Evolutionary conservation across 2,888 invertebrate genomes (phyloP).

Genomic region (Mythimna vitellina): DNA sequence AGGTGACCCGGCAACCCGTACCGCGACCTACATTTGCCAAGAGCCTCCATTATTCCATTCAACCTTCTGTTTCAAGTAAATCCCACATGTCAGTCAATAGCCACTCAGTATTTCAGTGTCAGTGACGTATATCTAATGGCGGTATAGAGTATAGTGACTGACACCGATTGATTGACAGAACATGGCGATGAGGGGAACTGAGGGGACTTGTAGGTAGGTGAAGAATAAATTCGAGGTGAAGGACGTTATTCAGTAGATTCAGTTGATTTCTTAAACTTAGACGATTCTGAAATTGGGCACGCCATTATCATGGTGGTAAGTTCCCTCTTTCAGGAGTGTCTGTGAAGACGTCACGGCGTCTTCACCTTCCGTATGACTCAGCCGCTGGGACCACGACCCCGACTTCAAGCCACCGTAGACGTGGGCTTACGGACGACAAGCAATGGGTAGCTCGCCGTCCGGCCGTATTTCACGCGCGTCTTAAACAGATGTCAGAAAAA

Average conservation of each 20-base stretch:
- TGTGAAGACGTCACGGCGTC: too few species aligned
- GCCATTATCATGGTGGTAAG: too few species aligned
- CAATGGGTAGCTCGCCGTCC: too few species aligned
- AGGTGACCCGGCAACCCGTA: neutral
- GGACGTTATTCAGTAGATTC: neutral
- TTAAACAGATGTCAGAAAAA: too few species aligned
- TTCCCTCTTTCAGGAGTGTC: too few species aligned
- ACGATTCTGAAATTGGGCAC: too few species aligned
- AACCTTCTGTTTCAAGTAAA: slow-evolving; percentile 12
- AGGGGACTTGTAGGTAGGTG: neutral
- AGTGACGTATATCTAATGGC: slow-evolving; percentile 42
- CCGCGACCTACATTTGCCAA: neutral
- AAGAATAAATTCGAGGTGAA: slow-evolving; percentile 5
- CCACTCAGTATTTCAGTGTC: slow-evolving; percentile 1
- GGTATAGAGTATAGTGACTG: slow-evolving; percentile 1
- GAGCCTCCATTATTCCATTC: slow-evolving; percentile 3
- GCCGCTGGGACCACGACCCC: too few species aligned
- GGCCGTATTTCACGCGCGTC: too few species aligned
- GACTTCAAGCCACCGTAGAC: too few species aligned
- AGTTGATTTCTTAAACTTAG: too few species aligned
- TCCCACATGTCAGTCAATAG: slow-evolving; percentile 19
- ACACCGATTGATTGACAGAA: slow-evolving; percentile 48
- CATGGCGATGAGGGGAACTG: slow-evolving; percentile 7
- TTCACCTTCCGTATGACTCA: too few species aligned
- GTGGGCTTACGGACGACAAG: too few species aligned